A percentile compares a stretch with the other conserved stretches of the same genome.
These are phyloP conservation scores for Ptiloglossa arizonensis DNA, from an alignment of 1,140 invertebrate species.

Conservation along the genomic window DNA sequence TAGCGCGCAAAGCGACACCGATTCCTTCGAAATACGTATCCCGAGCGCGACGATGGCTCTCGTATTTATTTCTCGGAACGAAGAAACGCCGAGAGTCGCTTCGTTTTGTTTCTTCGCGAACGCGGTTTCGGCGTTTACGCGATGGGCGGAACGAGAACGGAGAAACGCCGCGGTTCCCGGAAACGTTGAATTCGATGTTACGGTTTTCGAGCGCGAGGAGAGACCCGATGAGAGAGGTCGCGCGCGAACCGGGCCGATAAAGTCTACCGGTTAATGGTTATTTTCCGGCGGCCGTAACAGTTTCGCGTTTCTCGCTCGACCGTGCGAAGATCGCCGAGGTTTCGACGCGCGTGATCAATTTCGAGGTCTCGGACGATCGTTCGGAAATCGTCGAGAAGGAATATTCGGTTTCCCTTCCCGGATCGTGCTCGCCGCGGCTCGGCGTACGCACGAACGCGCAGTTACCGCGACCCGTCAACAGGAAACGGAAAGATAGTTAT, in stretches of 20 bases:
- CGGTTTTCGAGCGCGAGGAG: not conserved
- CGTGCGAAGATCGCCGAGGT: too few relatives aligned
- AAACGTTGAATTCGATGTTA: not conserved
- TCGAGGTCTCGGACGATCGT: too few relatives aligned
- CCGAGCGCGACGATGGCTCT: not conserved
- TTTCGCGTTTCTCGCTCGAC: not conserved
- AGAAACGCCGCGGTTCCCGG: not conserved
- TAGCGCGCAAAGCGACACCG: not conserved
- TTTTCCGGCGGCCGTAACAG: not conserved
- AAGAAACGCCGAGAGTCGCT: too few relatives aligned
- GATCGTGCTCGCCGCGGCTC: too few relatives aligned
- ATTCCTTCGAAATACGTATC: too few relatives aligned
- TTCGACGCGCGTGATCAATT: too few relatives aligned
- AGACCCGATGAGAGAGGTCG: not conserved
- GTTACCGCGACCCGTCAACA: constrained; percentile 70
- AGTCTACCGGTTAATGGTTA: not conserved
- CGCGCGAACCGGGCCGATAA: not conserved
- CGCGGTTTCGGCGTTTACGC: too few relatives aligned
- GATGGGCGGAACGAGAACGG: not conserved
- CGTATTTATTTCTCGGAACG: too few relatives aligned
- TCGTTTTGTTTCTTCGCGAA: too few relatives aligned
- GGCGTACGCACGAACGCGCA: constrained; percentile 41
- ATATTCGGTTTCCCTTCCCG: too few relatives aligned
- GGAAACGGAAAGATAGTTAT: constrained; percentile 76
- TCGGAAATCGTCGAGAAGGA: too few relatives aligned